A percentile compares a stretch with the other conserved stretches of the same genome.
These are phyloP conservation scores for Papilio polytes DNA, from an alignment of 1,140 invertebrate species.

Conservation along the genomic window DNA sequence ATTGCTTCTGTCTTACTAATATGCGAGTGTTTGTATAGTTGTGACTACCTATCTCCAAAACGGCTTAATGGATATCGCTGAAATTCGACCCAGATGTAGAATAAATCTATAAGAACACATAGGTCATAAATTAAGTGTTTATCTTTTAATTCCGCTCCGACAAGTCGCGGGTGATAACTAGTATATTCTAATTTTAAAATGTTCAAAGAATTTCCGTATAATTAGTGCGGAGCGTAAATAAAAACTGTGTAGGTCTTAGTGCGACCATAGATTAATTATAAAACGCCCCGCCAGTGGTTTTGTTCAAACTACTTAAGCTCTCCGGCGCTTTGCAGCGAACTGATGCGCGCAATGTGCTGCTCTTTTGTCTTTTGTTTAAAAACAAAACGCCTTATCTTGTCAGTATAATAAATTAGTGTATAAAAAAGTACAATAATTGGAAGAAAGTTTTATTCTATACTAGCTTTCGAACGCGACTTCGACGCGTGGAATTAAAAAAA, in stretches of 20 bases:
- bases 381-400: neutral
- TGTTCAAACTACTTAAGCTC: slow-evolving; percentile 20
- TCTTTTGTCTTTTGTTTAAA: neutral
- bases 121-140: too few relatives aligned
- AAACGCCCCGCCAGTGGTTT: neutral
- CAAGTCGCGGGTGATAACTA: too few relatives aligned
- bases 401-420: neutral
- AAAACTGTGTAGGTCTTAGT: neutral
- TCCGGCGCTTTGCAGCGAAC: neutral
- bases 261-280: slow-evolving; percentile 16
- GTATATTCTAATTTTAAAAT: too few relatives aligned
- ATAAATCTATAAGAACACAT: too few relatives aligned
- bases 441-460: neutral
- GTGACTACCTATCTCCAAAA: too few relatives aligned
- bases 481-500: too few relatives aligned
- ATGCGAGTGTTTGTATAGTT: too few relatives aligned
- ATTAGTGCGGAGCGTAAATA: neutral
- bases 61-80: too few relatives aligned
- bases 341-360: neutral
- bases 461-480: too few relatives aligned
- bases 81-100: too few relatives aligned
- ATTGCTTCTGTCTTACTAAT: too few relatives aligned
- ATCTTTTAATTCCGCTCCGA: too few relatives aligned
- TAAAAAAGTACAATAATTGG: neutral
- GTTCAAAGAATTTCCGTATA: neutral